Evolutionary conservation across 1,140 invertebrate genomes (phyloP).

Genomic region (Eubasilissa regina): DNA sequence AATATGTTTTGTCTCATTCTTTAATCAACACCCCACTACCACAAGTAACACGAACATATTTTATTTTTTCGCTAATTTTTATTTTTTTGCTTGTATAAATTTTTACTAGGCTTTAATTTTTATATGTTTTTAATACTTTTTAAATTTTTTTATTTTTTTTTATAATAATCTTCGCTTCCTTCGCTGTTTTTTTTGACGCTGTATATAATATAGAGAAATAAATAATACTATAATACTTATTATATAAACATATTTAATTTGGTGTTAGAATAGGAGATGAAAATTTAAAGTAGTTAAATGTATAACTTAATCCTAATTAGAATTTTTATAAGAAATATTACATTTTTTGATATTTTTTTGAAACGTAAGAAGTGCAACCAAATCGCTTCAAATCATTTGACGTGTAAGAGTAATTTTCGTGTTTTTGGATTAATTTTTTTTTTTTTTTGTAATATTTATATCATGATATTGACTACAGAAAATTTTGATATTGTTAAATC

Average conservation of each 20-base stretch:
- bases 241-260: conserved; percentile 10
- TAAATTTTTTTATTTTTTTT: not conserved
- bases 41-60: conserved; percentile 10
- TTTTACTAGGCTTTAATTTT: not conserved
- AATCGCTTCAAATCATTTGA: conserved; percentile 7
- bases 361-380: conserved; percentile 7
- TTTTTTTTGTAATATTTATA: not conserved
- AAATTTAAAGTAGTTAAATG: conserved; percentile 25
- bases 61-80: not conserved
- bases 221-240: too few relatives aligned
- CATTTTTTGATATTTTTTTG: conserved; percentile 30
- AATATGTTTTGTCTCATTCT: not conserved
- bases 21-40: not conserved
- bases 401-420: not conserved
- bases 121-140: not conserved
- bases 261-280: conserved; percentile 27
- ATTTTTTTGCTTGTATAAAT: not conserved
- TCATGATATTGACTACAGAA: too few relatives aligned
- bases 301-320: conserved; percentile 14
- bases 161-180: not conserved
- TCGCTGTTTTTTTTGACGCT: not conserved
- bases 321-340: conserved; percentile 31
- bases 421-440: not conserved
- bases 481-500: too few relatives aligned
- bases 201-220: conserved; percentile 19